Evolutionary conservation across 2,113 vertebrate species (phyloP), one percentile per base, ranked within the genome.

Genomic region (Gobiocypris rarus): DNA sequence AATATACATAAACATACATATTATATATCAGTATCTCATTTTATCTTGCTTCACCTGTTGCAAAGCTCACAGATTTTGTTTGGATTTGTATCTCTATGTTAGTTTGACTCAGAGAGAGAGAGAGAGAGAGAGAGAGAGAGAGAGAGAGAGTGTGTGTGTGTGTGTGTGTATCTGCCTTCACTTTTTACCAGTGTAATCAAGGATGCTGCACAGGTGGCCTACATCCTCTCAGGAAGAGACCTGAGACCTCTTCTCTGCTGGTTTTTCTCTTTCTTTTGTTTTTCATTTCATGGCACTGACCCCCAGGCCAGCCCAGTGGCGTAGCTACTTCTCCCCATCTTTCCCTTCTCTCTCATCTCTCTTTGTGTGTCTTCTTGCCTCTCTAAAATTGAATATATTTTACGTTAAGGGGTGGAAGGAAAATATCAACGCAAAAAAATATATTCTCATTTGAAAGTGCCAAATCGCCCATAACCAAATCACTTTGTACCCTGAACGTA

Each of bases 121-220:
- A 31, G 31, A 31, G 31, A 31, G 31, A 31, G 31, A 31, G 31
- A 31, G 31, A 31, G 31, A 31, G 31, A 31, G 31, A 31, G 31
- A 31, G 31, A 31, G 5, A 0, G 1, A 5, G 41, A 5, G 41
- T 9, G 41, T 43, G 41, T 43, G 41, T 43, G 41, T 43, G 41
- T 43, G 41, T 48, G 45, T 48, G 45, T 45, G 43, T 31, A 56
- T 73, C 8, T 79, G 52, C 58, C 8, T 63, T 63, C 4, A 17
- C 58, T 2, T 45, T 7, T 41, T 9, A 15, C 76, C 13, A 28
- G 19, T 26, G 26, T 67, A 61, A 52, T 59, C 74, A 54, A 19
- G 54, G 61, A 77, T 76, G 22, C 71, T 65, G n/a, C 70, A 54
- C 83, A 84, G 78, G 77, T 82, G 70, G n/a, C 3, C 19, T 83